Conservation (phyloP, 2,888 invertebrate species). For the Deilephila elpenor region DNA sequence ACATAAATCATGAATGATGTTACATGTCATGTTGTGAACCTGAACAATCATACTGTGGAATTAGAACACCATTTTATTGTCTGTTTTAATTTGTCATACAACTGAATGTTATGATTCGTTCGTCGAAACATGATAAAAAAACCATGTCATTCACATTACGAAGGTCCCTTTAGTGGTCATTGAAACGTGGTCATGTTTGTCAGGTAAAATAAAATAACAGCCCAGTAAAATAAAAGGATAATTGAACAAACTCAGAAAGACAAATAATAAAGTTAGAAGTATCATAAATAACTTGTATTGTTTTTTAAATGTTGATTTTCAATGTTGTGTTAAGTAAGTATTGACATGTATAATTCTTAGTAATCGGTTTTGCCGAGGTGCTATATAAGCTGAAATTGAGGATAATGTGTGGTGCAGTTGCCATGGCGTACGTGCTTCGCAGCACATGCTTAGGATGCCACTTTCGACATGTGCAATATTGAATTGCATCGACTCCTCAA, state of each 20-base stretch:
- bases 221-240: not conserved
- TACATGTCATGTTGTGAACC: not conserved
- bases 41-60: not conserved
- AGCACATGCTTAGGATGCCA: constrained; percentile 44
- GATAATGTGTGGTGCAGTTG: constrained; percentile 29
- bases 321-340: not conserved
- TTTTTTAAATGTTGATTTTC: not conserved
- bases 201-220: not conserved
- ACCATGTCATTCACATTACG: not conserved
- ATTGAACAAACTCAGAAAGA: no score
- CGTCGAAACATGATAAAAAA: not conserved
- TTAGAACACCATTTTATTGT: constrained; percentile 7
- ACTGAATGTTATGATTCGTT: not conserved
- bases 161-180: not conserved
- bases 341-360: not conserved
- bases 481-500: constrained; percentile 20
- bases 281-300: no score
- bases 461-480: constrained; percentile 24
- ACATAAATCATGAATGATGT: not conserved
- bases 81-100: not conserved
- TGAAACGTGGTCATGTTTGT: not conserved
- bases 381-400: constrained; percentile 13
- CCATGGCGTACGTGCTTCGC: constrained; percentile 58
- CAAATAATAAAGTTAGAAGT: no score
- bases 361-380: constrained; percentile 5